Evolutionary conservation across 2,888 invertebrate species (phyloP), one percentile per base, ranked within the genome.

Genomic region (Gari tellinella): DNA sequence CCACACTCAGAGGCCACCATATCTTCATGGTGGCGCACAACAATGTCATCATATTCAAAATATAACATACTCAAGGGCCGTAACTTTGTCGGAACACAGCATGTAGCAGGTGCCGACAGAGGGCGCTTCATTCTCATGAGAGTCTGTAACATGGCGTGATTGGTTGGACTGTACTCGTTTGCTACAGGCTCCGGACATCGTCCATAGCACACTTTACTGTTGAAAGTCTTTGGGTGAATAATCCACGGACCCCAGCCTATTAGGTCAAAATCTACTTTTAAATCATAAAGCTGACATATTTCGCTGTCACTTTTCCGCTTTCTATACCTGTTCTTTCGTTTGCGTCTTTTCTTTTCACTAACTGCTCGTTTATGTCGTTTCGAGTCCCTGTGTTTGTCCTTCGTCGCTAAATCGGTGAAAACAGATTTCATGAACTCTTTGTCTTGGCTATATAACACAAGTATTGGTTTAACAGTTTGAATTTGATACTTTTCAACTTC

Each of bases 171-270:
- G 63, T 80, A 84, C 45, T 81, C 76, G 25, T 76, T 70, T 21
- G 81, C 81, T 7, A 90, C 77, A 0, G 89, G 88, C 8, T 86
- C 82, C 2, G 88, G 85, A 64, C 91, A 91, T 19, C 81, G 75
- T 4, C 91, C 91, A 58, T 67, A 79, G 63, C 91, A 91, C 45
- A 86, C 81, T 15, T 77, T 73, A 2, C 90, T 87, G 72, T 91
- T 90, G 74, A 88, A 90, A 5, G 73, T 75, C 70, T 88, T 87
- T 2, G 91, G 91, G 56, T 88, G 86, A 26, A 91, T 82, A 48
- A 91, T 89, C 89, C 90, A 90, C 55, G 86, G 79, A 4, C 88
- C 88, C 90, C 90, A 91, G 3, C 90, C 90, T n/a, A 91, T 85
- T 14, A 75, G 70, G 64, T 87, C 83, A 74, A 91, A 91, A 75